phyloP scores from a whole-genome alignment of 2,113 vertebrate species.

The Pipa parva region DNA sequence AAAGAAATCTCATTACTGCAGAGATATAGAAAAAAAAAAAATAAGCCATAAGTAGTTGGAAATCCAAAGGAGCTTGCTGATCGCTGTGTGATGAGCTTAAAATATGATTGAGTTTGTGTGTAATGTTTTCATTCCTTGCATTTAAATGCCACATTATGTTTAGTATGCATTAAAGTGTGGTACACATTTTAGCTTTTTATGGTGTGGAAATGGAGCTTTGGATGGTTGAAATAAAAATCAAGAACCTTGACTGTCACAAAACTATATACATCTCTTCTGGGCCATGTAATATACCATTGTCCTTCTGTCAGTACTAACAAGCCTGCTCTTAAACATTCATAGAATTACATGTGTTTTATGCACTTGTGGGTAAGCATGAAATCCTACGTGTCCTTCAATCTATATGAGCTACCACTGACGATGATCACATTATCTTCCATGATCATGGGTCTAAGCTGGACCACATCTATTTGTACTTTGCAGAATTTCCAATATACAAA shows the following conservation, averaged over 20 bases:
- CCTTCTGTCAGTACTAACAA: not conserved
- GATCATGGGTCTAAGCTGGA: not conserved
- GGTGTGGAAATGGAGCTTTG: conserved; percentile 11
- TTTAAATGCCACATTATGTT: conserved; percentile 22
- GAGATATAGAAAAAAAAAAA: conserved; percentile 24
- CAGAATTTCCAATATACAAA: not conserved
- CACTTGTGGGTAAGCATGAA: not conserved
- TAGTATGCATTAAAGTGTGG: conserved; percentile 8
- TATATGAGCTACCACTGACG: not conserved
- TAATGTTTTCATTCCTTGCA: conserved; percentile 17
- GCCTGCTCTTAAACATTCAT: not conserved
- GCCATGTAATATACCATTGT: not conserved
- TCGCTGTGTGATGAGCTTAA: conserved; percentile 2
- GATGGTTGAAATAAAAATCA: conserved; percentile 30
- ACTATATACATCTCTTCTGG: conserved; percentile 9
- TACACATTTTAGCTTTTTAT: conserved; percentile 20
- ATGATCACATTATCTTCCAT: not conserved
- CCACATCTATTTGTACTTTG: not conserved
- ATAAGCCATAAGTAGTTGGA: conserved; percentile 11
- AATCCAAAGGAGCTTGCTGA: conserved; percentile 1
- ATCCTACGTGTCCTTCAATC: not conserved
- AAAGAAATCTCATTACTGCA: conserved; percentile 4
- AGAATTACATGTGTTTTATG: not conserved
- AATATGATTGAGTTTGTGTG: conserved; percentile 17
- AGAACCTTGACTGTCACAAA: conserved; percentile 14